Evolutionary conservation across 2,888 invertebrate species (phyloP).

Genomic region (Globia sparganii): DNA sequence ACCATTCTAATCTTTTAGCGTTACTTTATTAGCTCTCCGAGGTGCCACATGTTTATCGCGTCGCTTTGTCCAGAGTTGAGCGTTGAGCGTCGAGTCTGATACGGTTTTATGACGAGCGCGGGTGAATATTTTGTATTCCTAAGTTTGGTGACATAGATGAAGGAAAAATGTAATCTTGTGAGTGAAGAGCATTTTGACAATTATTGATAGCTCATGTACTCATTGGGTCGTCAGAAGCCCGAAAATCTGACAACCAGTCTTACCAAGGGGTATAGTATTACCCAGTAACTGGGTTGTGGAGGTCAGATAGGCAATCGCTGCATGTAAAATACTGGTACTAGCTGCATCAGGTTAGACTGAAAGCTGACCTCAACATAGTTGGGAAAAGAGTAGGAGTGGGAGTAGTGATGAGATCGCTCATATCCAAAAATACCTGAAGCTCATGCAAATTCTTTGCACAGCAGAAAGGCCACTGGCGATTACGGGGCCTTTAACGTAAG

Average conservation of each 20-base stretch:
- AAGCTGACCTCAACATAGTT: background rate
- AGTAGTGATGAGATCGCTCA: no score
- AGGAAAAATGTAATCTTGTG: background rate
- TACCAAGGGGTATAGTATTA: background rate
- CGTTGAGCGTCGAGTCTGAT: conserved; percentile 60
- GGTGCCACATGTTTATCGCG: conserved; percentile 61
- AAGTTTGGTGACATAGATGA: background rate
- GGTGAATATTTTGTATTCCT: conserved; percentile 35
- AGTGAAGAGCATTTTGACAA: background rate
- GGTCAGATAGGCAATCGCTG: background rate
- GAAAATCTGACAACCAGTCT: no score
- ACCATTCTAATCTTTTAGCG: conserved; percentile 6
- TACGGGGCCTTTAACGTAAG: no score
- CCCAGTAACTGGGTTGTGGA: background rate
- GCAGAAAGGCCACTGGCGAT: no score
- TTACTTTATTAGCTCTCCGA: conserved; percentile 35
- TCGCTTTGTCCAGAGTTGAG: conserved; percentile 70
- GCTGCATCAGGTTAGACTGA: background rate
- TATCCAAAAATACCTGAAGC: no score
- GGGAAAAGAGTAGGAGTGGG: background rate
- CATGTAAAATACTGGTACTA: background rate
- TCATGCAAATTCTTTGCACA: no score
- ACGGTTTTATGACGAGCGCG: conserved; percentile 74
- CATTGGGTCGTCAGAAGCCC: background rate
- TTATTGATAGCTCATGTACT: no score